These are phyloP conservation scores for Megathymus violae DNA, from an alignment of 1,140 invertebrate species.

Conservation along the genomic window DNA sequence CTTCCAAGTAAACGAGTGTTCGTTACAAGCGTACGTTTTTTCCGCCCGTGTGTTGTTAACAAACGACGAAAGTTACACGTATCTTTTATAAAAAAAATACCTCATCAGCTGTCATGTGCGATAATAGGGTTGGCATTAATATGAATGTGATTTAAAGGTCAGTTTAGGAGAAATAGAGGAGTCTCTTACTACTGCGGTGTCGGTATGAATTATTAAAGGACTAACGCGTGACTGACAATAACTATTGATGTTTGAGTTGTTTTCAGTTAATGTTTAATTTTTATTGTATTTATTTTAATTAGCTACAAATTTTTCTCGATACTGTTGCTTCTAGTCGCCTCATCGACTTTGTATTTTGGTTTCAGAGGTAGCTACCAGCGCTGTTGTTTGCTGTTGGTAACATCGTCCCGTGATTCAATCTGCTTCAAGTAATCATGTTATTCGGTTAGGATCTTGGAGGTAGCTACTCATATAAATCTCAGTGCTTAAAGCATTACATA, in stretches of 20 bases:
- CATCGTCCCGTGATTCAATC: too few relatives aligned
- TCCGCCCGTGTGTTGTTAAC: slow-evolving; percentile 23
- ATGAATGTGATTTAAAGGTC: slow-evolving; percentile 12
- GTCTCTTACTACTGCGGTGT: background rate
- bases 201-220: slow-evolving; percentile 17
- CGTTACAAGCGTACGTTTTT: slow-evolving; percentile 41
- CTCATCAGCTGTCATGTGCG: slow-evolving; percentile 2
- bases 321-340: too few relatives aligned
- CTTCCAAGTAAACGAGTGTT: slow-evolving; percentile 43
- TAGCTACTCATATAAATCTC: too few relatives aligned
- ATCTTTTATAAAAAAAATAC: slow-evolving; percentile 8
- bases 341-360: too few relatives aligned
- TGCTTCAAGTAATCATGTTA: too few relatives aligned
- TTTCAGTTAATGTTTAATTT: background rate
- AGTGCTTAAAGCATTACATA: too few relatives aligned
- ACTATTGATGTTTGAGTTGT: background rate
- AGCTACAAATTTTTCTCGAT: too few relatives aligned
- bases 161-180: background rate
- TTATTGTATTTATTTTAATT: too few relatives aligned
- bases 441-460: too few relatives aligned
- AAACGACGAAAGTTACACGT: slow-evolving; percentile 36
- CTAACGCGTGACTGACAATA: background rate
- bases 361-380: too few relatives aligned
- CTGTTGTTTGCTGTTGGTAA: too few relatives aligned
- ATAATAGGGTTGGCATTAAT: slow-evolving; percentile 6